Conservation (phyloP, 2,113 vertebrate species). For the Uria aalge region DNA sequence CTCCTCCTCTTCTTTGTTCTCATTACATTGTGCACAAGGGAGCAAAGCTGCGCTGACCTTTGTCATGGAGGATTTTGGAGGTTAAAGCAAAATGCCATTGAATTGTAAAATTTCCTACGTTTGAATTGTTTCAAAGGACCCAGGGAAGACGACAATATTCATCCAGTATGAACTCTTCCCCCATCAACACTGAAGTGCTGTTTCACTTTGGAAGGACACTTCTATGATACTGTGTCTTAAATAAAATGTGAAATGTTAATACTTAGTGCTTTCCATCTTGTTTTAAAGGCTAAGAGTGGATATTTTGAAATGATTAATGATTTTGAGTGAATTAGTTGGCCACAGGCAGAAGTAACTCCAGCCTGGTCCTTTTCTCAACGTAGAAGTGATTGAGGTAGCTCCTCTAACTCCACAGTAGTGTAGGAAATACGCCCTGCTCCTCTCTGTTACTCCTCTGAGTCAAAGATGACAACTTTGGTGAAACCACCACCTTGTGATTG, state of each 20-base stretch:
- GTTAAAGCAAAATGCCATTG: not conserved
- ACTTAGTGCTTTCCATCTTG: not conserved
- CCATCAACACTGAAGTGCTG: not conserved
- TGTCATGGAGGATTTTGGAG: not conserved
- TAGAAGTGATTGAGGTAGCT: not conserved
- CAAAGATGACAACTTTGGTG: not conserved
- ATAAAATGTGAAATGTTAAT: not conserved
- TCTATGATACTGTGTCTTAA: not conserved
- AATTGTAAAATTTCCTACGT: not conserved
- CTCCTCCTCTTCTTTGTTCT: not conserved
- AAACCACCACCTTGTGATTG: not conserved
- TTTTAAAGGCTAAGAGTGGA: not conserved
- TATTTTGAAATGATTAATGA: not conserved
- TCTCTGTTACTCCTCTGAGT: not conserved
- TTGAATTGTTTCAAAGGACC: not conserved
- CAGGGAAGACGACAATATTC: not conserved
- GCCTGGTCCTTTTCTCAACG: not conserved
- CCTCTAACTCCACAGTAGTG: not conserved
- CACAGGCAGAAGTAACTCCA: not conserved
- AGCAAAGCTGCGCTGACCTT: not conserved
- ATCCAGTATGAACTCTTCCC: not conserved
- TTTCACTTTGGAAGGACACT: not conserved
- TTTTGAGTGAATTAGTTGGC: not conserved
- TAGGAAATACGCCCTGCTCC: not conserved
- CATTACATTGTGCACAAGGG: not conserved